A percentile compares a stretch with the other conserved stretches of the same genome.
Conservation (phyloP, 2,113 vertebrate genomes). For the Murina feae region DNA sequence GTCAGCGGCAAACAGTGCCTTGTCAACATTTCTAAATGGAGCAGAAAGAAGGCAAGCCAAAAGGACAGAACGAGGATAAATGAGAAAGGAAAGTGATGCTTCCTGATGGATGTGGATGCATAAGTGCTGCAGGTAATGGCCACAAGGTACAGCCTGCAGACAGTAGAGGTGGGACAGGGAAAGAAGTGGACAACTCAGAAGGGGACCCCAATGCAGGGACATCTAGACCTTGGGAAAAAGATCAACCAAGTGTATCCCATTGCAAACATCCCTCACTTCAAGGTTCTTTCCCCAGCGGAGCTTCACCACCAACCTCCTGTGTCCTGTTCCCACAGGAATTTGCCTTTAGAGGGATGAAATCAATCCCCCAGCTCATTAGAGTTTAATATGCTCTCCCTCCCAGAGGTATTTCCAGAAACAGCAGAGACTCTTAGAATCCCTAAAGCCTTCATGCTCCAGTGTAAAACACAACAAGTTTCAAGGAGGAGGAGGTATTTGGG, state of each 20-base stretch:
- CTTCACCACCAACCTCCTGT: neutral
- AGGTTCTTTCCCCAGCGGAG: neutral
- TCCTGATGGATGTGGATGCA: constrained; percentile 43
- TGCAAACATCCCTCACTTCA: neutral
- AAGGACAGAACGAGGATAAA: constrained; percentile 47
- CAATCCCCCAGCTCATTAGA: neutral
- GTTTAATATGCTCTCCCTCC: neutral
- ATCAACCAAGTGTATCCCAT: neutral
- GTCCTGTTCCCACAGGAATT: neutral
- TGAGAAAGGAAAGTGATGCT: constrained; percentile 26
- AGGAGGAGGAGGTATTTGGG: neutral
- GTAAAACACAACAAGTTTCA: constrained; percentile 28
- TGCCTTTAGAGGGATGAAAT: neutral
- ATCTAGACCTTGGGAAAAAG: neutral
- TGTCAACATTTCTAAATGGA: constrained; percentile 71
- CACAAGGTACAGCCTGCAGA: neutral
- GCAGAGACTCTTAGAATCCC: neutral
- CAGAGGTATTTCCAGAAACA: constrained; percentile 9
- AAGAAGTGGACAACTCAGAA: neutral
- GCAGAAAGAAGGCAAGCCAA: constrained; percentile 57
- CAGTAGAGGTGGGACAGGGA: neutral
- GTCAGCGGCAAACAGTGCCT: constrained; percentile 62
- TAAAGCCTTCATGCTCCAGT: neutral
- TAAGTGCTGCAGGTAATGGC: constrained; percentile 39
- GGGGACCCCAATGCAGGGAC: neutral